Evolutionary conservation across 2,888 invertebrate species (phyloP).

Genomic region (Plagodis pulveraria): DNA sequence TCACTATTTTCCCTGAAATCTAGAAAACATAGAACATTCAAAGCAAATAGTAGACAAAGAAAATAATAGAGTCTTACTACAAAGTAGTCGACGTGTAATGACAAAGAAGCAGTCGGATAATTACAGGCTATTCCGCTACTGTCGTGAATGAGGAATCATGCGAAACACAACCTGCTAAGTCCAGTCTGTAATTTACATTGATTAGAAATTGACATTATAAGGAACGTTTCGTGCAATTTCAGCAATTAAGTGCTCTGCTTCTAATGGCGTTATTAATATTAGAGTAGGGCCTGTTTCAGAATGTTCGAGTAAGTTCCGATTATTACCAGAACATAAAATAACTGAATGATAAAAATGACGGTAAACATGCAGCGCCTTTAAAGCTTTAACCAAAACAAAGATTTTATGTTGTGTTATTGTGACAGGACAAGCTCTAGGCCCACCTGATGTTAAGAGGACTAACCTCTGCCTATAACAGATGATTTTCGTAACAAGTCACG

Average conservation of each 20-base stretch:
- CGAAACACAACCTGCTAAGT: conserved; percentile 12
- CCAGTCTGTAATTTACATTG: conserved; percentile 12
- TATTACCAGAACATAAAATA: too few relatives aligned
- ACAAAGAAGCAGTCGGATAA: conserved; percentile 1
- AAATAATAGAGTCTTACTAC: conserved; percentile 11
- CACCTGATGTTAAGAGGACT: too few relatives aligned
- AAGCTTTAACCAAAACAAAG: too few relatives aligned
- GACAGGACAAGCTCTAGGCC: too few relatives aligned
- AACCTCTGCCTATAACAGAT: too few relatives aligned
- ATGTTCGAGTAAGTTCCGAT: too few relatives aligned
- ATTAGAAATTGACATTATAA: conserved; percentile 1
- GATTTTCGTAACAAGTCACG: too few relatives aligned
- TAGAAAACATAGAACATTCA: conserved; percentile 4
- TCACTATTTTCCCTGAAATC: not conserved
- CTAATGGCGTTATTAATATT: too few relatives aligned
- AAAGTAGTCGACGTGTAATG: not conserved
- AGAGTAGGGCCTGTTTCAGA: too few relatives aligned
- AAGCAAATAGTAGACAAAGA: conserved; percentile 7
- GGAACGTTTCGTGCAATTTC: not conserved
- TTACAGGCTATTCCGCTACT: not conserved
- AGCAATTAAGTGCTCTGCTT: not conserved
- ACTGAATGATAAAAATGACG: too few relatives aligned
- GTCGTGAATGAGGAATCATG: conserved; percentile 16
- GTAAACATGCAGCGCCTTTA: too few relatives aligned
- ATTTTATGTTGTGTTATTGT: too few relatives aligned